Evolutionary conservation across 2,113 vertebrate species (phyloP).

Genomic region (Dendropsophus ebraccatus): DNA sequence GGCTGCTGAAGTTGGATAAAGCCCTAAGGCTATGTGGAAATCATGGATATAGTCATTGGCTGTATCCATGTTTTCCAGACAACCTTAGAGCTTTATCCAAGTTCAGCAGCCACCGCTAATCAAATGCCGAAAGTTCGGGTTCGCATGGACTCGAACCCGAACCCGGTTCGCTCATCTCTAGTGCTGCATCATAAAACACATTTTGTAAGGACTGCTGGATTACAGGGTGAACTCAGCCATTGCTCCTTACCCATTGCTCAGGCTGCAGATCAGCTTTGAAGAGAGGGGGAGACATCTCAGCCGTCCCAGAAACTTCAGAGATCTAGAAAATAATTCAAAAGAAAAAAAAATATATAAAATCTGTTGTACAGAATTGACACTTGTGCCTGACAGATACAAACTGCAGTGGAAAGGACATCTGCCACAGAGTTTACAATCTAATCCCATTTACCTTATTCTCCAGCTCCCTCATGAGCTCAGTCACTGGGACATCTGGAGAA

Average conservation of each 20-base stretch:
- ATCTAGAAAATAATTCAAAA: constrained; percentile 1
- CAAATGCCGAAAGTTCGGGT: no score
- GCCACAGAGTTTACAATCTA: constrained; percentile 11
- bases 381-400: background rate
- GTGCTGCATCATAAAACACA: background rate
- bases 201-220: background rate
- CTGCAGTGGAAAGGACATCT: background rate
- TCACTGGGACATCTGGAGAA: constrained; percentile 28
- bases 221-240: background rate
- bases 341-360: background rate
- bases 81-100: no score
- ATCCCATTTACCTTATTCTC: constrained; percentile 61
- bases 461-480: constrained; percentile 61
- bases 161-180: no score
- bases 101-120: no score
- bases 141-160: no score
- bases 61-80: no score
- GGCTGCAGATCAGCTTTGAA: constrained; percentile 23
- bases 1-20: no score
- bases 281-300: background rate
- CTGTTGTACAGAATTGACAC: background rate
- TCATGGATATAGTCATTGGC: no score
- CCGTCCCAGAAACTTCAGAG: background rate
- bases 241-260: constrained; percentile 45
- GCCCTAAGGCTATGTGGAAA: no score